Conservation (phyloP, 2,888 invertebrate species). For the Sinopyrophorus schimmeli region DNA sequence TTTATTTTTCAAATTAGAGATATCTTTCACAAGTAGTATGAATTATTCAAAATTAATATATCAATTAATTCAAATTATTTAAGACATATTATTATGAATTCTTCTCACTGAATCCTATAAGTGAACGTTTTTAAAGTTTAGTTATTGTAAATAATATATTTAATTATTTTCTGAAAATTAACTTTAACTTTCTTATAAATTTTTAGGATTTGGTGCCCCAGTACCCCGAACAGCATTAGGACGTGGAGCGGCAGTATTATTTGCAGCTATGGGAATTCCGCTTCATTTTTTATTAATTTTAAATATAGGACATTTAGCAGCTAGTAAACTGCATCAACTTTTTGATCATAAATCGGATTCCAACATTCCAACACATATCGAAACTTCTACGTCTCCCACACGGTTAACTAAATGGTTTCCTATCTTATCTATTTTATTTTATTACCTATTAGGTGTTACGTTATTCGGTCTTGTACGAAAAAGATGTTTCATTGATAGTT, state of each 20-base stretch:
- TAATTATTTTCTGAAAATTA: too few relatives aligned
- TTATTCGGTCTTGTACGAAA: conserved; percentile 64
- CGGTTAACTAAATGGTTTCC: conserved; percentile 55
- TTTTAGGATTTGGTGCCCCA: conserved; percentile 71
- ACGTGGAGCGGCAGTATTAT: conserved; percentile 64
- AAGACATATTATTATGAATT: too few relatives aligned
- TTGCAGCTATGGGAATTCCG: conserved; percentile 69
- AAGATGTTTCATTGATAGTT: conserved; percentile 57
- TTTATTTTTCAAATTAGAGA: too few relatives aligned
- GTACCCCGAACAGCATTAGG: conserved; percentile 69
- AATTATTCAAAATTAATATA: too few relatives aligned
- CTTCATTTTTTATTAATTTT: conserved; percentile 66
- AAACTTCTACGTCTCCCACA: conserved; percentile 33
- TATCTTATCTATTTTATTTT: conserved; percentile 54
- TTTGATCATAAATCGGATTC: conserved; percentile 38
- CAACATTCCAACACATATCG: conserved; percentile 22
- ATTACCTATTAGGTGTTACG: conserved; percentile 64
- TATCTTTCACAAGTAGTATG: too few relatives aligned
- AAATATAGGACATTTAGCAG: conserved; percentile 59
- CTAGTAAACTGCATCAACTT: conserved; percentile 56
- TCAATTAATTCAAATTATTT: not conserved
- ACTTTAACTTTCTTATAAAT: too few relatives aligned
- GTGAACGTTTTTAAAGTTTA: too few relatives aligned
- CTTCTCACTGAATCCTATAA: too few relatives aligned
- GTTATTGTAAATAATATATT: too few relatives aligned